Evolutionary conservation across 1,140 invertebrate species (phyloP).

Genomic region (Neuroterus valhalla): DNA sequence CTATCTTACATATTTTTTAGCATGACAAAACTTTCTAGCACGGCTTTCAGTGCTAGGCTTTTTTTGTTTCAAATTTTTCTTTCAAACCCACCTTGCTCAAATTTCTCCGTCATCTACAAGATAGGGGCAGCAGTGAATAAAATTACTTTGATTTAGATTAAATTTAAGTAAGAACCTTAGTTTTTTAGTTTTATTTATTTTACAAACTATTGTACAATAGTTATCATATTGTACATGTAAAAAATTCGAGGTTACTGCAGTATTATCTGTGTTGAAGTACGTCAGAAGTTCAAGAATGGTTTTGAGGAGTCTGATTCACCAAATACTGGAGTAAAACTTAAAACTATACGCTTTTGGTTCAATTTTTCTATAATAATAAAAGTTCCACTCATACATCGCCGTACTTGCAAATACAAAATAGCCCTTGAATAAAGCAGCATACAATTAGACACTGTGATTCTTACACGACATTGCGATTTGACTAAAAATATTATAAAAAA

Average conservation of each 20-base stretch:
- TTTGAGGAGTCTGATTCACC: conserved; percentile 29
- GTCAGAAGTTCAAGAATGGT: conserved; percentile 10
- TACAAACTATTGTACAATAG: conserved; percentile 62
- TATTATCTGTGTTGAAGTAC: conserved; percentile 45
- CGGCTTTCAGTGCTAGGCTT: too few species aligned
- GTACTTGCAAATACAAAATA: background rate
- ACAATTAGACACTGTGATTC: background rate
- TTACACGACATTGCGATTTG: background rate
- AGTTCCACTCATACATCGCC: conserved; percentile 19
- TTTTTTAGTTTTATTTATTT: conserved; percentile 53
- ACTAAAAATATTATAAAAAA: conserved; percentile 14
- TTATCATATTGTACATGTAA: conserved; percentile 59
- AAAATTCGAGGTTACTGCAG: conserved; percentile 49
- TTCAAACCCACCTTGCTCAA: too few species aligned
- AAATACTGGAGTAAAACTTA: conserved; percentile 31
- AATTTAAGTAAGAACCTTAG: background rate
- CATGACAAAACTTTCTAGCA: too few species aligned
- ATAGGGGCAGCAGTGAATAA: too few species aligned
- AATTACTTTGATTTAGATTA: background rate
- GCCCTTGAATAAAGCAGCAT: background rate
- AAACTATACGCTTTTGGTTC: conserved; percentile 45
- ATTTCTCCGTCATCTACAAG: too few species aligned
- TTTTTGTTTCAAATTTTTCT: too few species aligned
- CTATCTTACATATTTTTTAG: too few species aligned
- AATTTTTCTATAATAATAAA: conserved; percentile 43